Percentiles rank a stretch among this genome's conserved stretches.
Evolutionary conservation across 2,888 invertebrate genomes (phyloP).

Genomic region (Luperina nickerlii): DNA sequence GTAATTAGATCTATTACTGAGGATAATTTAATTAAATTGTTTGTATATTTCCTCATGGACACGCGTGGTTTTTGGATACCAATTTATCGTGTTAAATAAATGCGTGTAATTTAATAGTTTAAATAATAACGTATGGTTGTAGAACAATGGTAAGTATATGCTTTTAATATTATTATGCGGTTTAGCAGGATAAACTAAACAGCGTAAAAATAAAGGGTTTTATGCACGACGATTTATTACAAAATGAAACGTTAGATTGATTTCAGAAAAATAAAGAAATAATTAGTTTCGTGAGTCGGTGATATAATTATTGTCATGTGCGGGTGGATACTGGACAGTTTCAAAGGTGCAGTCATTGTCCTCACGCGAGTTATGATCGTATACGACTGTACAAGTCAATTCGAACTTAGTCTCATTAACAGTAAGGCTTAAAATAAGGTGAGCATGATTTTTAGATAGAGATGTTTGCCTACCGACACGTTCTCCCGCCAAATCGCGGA

Average conservation of each 20-base stretch:
- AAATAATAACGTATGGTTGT: background rate
- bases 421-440: constrained; percentile 41
- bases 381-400: constrained; percentile 24
- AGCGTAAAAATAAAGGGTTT: too few relatives aligned
- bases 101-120: background rate
- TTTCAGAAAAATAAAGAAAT: constrained; percentile 28
- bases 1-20: background rate
- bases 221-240: background rate
- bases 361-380: constrained; percentile 61
- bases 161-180: constrained; percentile 1
- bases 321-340: constrained; percentile 49
- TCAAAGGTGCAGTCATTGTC: constrained; percentile 65
- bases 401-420: background rate
- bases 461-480: constrained; percentile 65
- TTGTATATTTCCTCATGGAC: constrained; percentile 21
- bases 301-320: constrained; percentile 45
- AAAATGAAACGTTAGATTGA: constrained; percentile 10
- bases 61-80: background rate
- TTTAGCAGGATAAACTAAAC: background rate
- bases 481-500: constrained; percentile 85
- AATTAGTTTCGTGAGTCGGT: constrained; percentile 24
- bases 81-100: constrained; percentile 8
- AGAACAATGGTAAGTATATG: background rate
- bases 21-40: constrained; percentile 8
- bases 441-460: constrained; percentile 54